Evolutionary conservation across 2,113 vertebrate genomes (phyloP), one percentile per base, ranked within the genome.

Genomic region (Leptobrachium leishanense): DNA sequence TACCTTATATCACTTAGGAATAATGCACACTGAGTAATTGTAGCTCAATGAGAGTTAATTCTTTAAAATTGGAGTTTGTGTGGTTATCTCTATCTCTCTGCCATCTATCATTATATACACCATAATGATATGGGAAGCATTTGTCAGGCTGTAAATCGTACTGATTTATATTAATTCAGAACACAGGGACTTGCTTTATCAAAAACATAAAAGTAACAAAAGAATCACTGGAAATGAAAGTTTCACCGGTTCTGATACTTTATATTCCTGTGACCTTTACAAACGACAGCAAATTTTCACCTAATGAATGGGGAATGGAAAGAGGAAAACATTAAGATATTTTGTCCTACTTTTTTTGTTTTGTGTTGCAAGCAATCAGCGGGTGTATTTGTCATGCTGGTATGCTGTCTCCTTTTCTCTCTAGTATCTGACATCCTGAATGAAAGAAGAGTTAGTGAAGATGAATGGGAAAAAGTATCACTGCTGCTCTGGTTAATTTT

Each of bases 241-340:
- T 85, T 88, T 77, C 75, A 11, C 68, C 77, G 86, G 76, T 80
- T 82, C 82, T 75, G 84, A 83, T 83, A 78, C 66, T 87, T 88
- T 84, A 81, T 75, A 87, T 89, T 82, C 85, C 81, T 68, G 2
- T 86, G 91, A 91, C 89, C 90, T 92, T 92, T 91, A 86, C 84
- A 90, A 91, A 91, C 88, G 87, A 91, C 87, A 91, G 82, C 80
- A 84, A 88, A 86, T 87, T 85, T 88, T 83, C 78, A 83, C 43
- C 87, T 88, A 88, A 89, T 92, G 89, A 93, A 87, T 76, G 82
- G 90, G 90, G 88, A 90, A 90, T 82, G 83, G 64, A 87, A 86
- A 88, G 81, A 83, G 81, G 84, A 90, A 92, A 92, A 89, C 88
- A 93, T 92, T 91, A 91, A 92, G 91, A 88, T 93, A 91, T 92